Evolutionary conservation across 2,113 vertebrate species (phyloP).

Genomic region (Pomatostomus ruficeps): DNA sequence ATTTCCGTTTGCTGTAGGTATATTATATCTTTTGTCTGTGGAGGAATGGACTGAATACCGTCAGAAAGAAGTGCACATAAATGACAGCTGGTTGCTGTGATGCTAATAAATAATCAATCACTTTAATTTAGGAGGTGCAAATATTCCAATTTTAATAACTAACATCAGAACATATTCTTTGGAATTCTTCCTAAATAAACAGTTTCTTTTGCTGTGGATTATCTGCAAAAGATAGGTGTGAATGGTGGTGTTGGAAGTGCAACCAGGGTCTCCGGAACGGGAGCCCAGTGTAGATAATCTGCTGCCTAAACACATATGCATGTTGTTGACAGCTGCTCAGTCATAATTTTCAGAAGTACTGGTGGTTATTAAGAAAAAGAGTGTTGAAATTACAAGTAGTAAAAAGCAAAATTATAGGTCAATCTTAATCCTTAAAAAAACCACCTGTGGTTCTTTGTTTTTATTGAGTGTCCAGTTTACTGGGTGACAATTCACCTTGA

Average conservation of each 20-base stretch:
- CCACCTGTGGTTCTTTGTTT: accelerated
- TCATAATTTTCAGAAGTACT: not conserved
- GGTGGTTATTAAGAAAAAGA: not conserved
- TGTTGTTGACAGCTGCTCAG: not conserved
- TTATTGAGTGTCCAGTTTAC: not conserved
- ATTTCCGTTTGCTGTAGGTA: not conserved
- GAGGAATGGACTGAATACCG: not conserved
- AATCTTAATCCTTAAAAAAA: not conserved
- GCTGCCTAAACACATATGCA: not conserved
- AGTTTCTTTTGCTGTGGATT: not conserved
- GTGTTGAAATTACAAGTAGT: not conserved
- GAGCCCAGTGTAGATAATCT: not conserved
- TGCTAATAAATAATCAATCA: not conserved
- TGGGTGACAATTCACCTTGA: not conserved
- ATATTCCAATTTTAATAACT: not conserved
- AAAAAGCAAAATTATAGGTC: not conserved
- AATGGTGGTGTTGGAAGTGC: not conserved
- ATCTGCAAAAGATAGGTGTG: not conserved
- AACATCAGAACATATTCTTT: not conserved
- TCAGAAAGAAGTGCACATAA: not conserved
- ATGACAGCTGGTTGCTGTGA: not conserved
- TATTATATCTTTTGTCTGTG: not conserved
- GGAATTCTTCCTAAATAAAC: not conserved
- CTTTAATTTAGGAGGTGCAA: not conserved
- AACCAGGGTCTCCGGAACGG: not conserved